Evolutionary conservation across 2,888 invertebrate genomes (phyloP).

Genomic region (Drosophila dives): DNA sequence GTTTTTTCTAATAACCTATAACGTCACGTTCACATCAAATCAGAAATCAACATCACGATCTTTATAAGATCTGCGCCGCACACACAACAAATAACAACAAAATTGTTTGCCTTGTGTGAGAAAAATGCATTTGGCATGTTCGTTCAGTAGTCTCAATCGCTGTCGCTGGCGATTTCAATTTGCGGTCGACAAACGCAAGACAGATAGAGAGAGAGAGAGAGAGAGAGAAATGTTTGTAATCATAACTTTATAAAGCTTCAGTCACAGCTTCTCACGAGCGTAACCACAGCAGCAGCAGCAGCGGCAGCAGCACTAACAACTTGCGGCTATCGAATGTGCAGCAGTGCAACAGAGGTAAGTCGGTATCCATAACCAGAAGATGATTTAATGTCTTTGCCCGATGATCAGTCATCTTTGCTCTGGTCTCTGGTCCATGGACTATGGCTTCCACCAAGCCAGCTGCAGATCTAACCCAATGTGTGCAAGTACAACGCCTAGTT

Average conservation of each 20-base stretch:
- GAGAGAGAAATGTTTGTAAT: conserved; percentile 57
- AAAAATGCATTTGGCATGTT: conserved; percentile 39
- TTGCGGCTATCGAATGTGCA: conserved; percentile 50
- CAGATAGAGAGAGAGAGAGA: neutral
- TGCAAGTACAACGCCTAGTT: conserved; percentile 58
- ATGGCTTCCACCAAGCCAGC: conserved; percentile 26
- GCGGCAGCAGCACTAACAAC: conserved; percentile 21
- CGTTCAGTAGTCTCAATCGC: conserved; percentile 22
- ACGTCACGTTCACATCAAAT: conserved; percentile 33
- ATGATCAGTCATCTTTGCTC: conserved; percentile 67
- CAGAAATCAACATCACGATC: conserved; percentile 42
- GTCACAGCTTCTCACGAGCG: conserved; percentile 64
- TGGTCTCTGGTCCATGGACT: conserved; percentile 15
- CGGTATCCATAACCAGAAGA: conserved; percentile 40
- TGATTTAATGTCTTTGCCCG: conserved; percentile 73
- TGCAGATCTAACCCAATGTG: conserved; percentile 13
- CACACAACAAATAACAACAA: conserved; percentile 25
- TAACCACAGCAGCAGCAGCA: conserved; percentile 52
- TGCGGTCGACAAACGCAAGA: conserved; percentile 32
- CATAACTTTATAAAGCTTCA: conserved; percentile 62
- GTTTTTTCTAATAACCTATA: conserved; percentile 11
- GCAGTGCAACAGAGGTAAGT: conserved; percentile 26
- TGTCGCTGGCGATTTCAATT: conserved; percentile 52
- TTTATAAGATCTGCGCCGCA: conserved; percentile 22
- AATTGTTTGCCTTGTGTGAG: conserved; percentile 48